Percentiles rank a stretch among this genome's conserved stretches.
Evolutionary conservation across 2,888 invertebrate genomes (phyloP).

Genomic region (Lochmaea crataegi): DNA sequence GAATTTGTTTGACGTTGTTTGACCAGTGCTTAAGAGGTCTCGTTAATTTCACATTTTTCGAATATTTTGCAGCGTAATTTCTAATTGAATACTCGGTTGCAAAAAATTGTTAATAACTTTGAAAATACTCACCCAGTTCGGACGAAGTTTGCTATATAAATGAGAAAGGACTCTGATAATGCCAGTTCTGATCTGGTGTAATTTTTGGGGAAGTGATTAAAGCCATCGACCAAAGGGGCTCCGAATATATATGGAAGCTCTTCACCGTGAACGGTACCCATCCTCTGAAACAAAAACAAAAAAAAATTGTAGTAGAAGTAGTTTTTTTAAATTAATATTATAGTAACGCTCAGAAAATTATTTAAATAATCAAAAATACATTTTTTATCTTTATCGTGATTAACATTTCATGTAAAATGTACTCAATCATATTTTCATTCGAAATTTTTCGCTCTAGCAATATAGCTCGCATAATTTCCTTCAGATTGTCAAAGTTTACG

Average conservation of each 20-base stretch:
- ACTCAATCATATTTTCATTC: background rate
- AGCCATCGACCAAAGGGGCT: constrained; percentile 87
- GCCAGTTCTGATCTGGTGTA: constrained; percentile 89
- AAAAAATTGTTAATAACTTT: background rate
- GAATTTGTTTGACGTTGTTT: too few species aligned
- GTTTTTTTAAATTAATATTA: background rate
- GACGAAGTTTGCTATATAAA: constrained; percentile 89
- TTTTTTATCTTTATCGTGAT: too few species aligned
- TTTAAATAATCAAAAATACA: too few species aligned
- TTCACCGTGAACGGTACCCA: constrained; percentile 94
- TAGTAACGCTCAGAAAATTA: too few species aligned
- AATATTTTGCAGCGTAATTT: too few species aligned
- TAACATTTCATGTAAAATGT: background rate
- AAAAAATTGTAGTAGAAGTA: background rate
- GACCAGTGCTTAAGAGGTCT: too few species aligned
- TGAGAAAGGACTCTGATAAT: constrained; percentile 87
- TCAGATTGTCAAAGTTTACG: background rate
- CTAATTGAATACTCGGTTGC: too few species aligned
- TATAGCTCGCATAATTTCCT: background rate
- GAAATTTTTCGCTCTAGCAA: background rate
- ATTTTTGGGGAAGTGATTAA: constrained; percentile 86
- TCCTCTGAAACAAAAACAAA: constrained; percentile 73
- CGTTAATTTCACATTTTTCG: too few species aligned
- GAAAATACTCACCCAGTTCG: constrained; percentile 80
- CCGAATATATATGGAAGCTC: constrained; percentile 92